Evolutionary conservation across 1,140 invertebrate species (phyloP), one percentile per base, ranked within the genome.

Genomic region (Paraescarpia echinospica): DNA sequence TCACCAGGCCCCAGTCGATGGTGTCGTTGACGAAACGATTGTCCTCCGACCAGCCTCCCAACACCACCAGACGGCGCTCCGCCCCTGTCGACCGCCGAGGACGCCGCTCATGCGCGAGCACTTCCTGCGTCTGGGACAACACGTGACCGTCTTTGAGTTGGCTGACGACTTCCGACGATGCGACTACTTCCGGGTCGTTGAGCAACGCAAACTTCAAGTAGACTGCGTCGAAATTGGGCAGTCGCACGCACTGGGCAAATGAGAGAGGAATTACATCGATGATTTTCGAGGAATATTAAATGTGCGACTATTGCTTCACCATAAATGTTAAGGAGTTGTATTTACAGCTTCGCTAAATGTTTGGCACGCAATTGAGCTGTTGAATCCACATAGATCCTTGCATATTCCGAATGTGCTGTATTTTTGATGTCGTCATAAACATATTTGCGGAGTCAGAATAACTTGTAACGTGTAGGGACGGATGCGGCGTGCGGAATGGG

Each of bases 1-100:
- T 77, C 59, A 77, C 27, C 18, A 77, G 59, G 59, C 59, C 27
- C 59, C 59, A 77, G 22, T 77, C 59, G 59, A 77, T 27, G 2
- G 59, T 77, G 59, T 77, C 59, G 27, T 77, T 77, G 18, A 77
- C 59, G 22, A 77, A 77, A 0, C 59, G 59, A 77, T 77, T 77
- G 59, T 77, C 59, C 59, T 77, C 59, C 59, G 59, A 77, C 59
- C 59, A 77, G 59, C 59, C 59, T 77, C 59, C 59, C 59, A 77
- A 31, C 59, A 77, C 59, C 1, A 77, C 59, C 59, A 77, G 59
- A 77, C 22, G 59, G 59, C 59, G 59, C 59, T 77, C 59, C 18
- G 59, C 59, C 27, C 59, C 59, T 18, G 59, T 77, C 27, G 59
- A 77, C 59, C 59, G 59, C 14, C 59, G 59, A 77, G 59, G 59